phyloP scores from a whole-genome alignment of 2,113 vertebrate genomes.

The Bos javanicus region DNA sequence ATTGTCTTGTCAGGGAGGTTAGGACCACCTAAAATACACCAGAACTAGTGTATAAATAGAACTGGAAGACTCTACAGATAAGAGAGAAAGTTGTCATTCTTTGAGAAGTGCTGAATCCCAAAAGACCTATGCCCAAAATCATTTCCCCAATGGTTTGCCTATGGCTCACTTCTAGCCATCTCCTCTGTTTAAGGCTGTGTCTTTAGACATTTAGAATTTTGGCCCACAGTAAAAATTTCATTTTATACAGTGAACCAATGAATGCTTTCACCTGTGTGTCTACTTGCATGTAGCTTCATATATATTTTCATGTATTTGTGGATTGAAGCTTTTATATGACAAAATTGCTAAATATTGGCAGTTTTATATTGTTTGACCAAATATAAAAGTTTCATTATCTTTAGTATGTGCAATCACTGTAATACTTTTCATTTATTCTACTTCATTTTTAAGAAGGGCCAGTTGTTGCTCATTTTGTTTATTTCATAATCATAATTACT shows the following conservation, averaged over 20 bases:
- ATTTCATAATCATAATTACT: neutral
- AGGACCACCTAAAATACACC: neutral
- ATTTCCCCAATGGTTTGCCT: neutral
- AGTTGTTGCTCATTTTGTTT: neutral
- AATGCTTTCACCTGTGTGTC: neutral
- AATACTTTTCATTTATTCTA: neutral
- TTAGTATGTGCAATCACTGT: neutral
- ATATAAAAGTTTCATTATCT: neutral
- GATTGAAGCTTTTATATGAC: neutral
- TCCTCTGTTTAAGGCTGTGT: neutral
- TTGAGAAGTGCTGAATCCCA: neutral
- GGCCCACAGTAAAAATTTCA: neutral
- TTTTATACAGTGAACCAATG: neutral
- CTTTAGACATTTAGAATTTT: neutral
- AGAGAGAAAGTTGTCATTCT: neutral
- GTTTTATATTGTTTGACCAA: slow-evolving; percentile 6
- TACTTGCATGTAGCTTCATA: neutral
- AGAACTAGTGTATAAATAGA: neutral
- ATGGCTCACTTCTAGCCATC: neutral
- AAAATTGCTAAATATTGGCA: neutral
- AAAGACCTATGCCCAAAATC: neutral
- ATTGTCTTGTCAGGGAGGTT: neutral
- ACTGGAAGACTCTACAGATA: neutral
- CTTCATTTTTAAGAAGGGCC: neutral
- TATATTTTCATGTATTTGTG: neutral